Evolutionary conservation across 2,888 invertebrate species (phyloP).

Genomic region (Drosophila quinaria): DNA sequence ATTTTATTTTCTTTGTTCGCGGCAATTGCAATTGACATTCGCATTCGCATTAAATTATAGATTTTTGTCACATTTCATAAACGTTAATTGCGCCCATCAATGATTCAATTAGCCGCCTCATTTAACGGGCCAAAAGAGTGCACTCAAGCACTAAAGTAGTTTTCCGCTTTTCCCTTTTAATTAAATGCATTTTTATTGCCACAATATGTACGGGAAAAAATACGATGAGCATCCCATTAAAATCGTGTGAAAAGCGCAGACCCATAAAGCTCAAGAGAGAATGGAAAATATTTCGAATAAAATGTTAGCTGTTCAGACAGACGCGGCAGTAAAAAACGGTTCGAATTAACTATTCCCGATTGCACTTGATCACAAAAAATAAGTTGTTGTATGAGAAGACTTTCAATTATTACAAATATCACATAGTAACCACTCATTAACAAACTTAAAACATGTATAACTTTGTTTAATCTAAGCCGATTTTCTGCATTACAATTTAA

Average conservation of each 20-base stretch:
- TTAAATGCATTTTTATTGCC: conserved; percentile 56
- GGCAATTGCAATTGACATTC: conserved; percentile 36
- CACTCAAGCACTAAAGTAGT: conserved; percentile 38
- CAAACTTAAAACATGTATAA: too few species aligned
- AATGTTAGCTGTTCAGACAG: conserved; percentile 5
- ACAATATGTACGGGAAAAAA: conserved; percentile 19
- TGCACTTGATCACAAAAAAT: neutral
- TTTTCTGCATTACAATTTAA: too few species aligned
- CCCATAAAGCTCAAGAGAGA: neutral
- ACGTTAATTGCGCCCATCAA: conserved; percentile 58
- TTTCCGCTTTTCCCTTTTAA: conserved; percentile 39
- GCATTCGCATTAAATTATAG: conserved; percentile 36
- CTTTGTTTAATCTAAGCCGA: too few species aligned
- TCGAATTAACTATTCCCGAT: neutral
- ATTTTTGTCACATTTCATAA: conserved; percentile 45
- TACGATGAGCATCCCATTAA: conserved; percentile 22
- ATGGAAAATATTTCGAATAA: conserved; percentile 11
- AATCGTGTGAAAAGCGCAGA: conserved; percentile 42
- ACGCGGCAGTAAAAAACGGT: neutral
- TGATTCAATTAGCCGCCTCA: conserved; percentile 65
- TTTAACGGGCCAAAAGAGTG: conserved; percentile 43
- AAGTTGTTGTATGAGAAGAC: too few species aligned
- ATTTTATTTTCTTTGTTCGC: conserved; percentile 19
- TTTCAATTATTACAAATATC: too few species aligned
- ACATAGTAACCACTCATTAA: too few species aligned